Conservation (phyloP, 2,888 invertebrate genomes). For the Pyrrhia umbra region DNA sequence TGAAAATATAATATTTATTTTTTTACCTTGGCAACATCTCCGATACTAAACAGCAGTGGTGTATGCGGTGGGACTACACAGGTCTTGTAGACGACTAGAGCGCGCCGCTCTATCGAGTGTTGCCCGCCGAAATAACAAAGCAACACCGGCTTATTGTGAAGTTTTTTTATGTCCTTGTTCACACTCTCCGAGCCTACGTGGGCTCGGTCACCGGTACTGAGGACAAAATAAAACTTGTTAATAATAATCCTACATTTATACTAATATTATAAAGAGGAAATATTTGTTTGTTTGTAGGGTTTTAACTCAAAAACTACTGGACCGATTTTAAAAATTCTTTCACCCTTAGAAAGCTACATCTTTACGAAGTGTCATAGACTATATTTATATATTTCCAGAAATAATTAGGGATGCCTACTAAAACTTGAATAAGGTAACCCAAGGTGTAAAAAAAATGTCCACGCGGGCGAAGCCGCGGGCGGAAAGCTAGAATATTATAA, state of each 20-base stretch:
- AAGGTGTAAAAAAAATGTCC: too few species aligned
- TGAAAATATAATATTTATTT: too few species aligned
- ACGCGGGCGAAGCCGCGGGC: too few species aligned
- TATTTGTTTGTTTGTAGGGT: neutral
- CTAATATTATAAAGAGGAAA: neutral
- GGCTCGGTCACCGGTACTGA: slow-evolving; percentile 89
- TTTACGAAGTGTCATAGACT: too few species aligned
- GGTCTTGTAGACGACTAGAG: slow-evolving; percentile 89
- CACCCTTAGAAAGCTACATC: too few species aligned
- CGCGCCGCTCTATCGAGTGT: slow-evolving; percentile 88
- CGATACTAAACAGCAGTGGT: slow-evolving; percentile 88
- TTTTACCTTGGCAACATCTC: slow-evolving; percentile 60
- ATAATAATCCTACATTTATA: neutral
- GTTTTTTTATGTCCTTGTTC: slow-evolving; percentile 88
- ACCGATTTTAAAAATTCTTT: too few species aligned
- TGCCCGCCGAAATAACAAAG: slow-evolving; percentile 90
- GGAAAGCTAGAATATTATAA: too few species aligned
- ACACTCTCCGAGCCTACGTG: slow-evolving; percentile 92
- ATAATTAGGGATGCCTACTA: too few species aligned
- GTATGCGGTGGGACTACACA: slow-evolving; percentile 90
- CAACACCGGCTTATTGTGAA: slow-evolving; percentile 75
- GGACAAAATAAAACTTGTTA: slow-evolving; percentile 1
- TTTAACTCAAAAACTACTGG: too few species aligned
- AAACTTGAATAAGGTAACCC: too few species aligned
- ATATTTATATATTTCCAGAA: too few species aligned